A percentile compares a stretch with the other conserved stretches of the same genome.
These are phyloP conservation scores for Arctopsyche grandis DNA, from an alignment of 1,140 invertebrate species.

Conservation along the genomic window DNA sequence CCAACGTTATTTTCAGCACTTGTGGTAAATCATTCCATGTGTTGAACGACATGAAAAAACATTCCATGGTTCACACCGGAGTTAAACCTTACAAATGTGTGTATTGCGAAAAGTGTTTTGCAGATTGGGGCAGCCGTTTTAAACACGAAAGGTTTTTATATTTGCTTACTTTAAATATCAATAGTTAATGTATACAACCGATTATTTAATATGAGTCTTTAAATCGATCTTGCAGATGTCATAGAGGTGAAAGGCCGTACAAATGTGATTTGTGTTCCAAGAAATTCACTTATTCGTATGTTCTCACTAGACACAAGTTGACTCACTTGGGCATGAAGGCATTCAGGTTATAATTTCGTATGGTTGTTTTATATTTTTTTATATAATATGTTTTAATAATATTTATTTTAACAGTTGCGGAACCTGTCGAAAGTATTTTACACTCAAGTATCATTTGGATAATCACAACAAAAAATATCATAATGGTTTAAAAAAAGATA, in stretches of 20 bases:
- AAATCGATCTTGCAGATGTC: conserved; percentile 41
- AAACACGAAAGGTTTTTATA: conserved; percentile 49
- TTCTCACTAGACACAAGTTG: conserved; percentile 44
- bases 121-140: conserved; percentile 48
- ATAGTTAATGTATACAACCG: neutral
- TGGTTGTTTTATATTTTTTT: neutral
- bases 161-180: neutral
- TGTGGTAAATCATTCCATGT: conserved; percentile 44
- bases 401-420: conserved; percentile 44
- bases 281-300: conserved; percentile 48
- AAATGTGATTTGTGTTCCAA: conserved; percentile 49
- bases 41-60: conserved; percentile 39
- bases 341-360: conserved; percentile 43
- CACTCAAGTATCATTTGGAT: conserved; percentile 46
- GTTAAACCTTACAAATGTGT: conserved; percentile 45
- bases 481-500: neutral
- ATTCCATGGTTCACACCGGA: conserved; percentile 40
- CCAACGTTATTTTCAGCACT: conserved; percentile 28
- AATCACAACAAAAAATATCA: conserved; percentile 47
- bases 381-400: conserved; percentile 6
- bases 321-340: conserved; percentile 39
- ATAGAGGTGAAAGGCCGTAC: conserved; percentile 47
- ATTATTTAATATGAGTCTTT: neutral
- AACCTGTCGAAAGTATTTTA: conserved; percentile 43
- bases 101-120: conserved; percentile 47